Evolutionary conservation across 2,888 invertebrate genomes (phyloP).

Genomic region (Gymnocheta viridis): DNA sequence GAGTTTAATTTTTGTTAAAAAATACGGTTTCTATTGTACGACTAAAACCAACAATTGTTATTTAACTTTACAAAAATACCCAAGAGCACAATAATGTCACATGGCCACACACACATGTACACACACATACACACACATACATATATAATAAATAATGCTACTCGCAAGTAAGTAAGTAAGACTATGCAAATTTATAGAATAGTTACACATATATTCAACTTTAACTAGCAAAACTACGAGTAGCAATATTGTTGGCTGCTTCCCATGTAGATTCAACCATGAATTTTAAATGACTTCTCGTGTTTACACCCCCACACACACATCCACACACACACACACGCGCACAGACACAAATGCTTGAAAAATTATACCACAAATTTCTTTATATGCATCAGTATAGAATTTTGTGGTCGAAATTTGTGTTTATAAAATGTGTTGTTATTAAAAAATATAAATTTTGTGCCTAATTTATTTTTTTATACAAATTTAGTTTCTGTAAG

Average conservation of each 20-base stretch:
- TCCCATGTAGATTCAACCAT: not conserved
- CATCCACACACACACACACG: too few relatives aligned
- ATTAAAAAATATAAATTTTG: too few relatives aligned
- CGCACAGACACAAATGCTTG: too few relatives aligned
- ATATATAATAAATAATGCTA: too few relatives aligned
- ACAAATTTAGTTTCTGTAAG: too few relatives aligned
- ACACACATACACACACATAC: not conserved
- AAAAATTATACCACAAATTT: too few relatives aligned
- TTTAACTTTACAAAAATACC: slow-evolving; percentile 59
- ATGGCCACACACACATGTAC: not conserved
- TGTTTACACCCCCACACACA: too few relatives aligned
- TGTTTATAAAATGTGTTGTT: too few relatives aligned
- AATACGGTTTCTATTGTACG: slow-evolving; percentile 12
- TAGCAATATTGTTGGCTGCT: not conserved
- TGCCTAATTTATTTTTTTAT: too few relatives aligned
- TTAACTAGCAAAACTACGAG: not conserved
- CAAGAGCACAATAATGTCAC: slow-evolving; percentile 36
- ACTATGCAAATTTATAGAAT: too few relatives aligned
- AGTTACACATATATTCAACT: not conserved
- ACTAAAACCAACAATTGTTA: slow-evolving; percentile 53
- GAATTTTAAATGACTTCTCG: too few relatives aligned
- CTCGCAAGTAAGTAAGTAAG: too few relatives aligned
- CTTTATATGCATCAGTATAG: not conserved
- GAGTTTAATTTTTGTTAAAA: not conserved
- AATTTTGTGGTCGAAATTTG: not conserved